Conservation (phyloP, 2,797 vertebrate genomes). For the Pangasius krempfi region DNA sequence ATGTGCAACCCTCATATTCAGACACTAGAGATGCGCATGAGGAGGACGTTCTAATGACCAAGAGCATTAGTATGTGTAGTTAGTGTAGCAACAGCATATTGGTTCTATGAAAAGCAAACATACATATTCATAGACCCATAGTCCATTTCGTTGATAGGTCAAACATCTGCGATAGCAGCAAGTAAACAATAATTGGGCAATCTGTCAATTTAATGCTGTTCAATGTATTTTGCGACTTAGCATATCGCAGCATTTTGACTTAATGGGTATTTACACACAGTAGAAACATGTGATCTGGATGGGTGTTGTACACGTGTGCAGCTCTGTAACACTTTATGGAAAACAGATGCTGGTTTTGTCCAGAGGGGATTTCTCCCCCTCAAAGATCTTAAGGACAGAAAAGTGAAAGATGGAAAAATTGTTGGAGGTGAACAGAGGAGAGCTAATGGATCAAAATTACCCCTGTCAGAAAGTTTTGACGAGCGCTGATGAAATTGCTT, state of each 20-base stretch:
- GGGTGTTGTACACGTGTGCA: constrained; percentile 63
- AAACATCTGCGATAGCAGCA: constrained; percentile 18
- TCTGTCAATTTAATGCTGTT: constrained; percentile 33
- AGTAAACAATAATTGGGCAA: constrained; percentile 45
- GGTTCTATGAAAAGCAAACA: constrained; percentile 36
- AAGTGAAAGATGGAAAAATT: constrained; percentile 76
- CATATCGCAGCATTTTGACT: constrained; percentile 38
- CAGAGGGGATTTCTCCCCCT: constrained; percentile 63
- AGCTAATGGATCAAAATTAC: constrained; percentile 85
- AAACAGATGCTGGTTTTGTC: constrained; percentile 73
- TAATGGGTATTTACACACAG: constrained; percentile 49
- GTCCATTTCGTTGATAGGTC: constrained; percentile 34
- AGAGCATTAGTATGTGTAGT: constrained; percentile 53
- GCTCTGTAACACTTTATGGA: constrained; percentile 67
- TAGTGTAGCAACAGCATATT: constrained; percentile 40
- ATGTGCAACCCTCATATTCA: constrained; percentile 23
- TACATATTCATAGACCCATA: constrained; percentile 50
- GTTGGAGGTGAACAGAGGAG: constrained; percentile 72
- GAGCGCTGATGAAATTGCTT: constrained; percentile 78
- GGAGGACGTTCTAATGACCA: constrained; percentile 45
- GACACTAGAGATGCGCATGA: constrained; percentile 41
- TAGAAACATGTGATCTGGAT: constrained; percentile 39
- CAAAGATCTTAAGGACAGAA: constrained; percentile 63
- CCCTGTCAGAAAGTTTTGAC: constrained; percentile 80
- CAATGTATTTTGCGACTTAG: constrained; percentile 41